A percentile compares a stretch with the other conserved stretches of the same genome.
phyloP scores from a whole-genome alignment of 2,113 vertebrate species.

The Sebastes schlegelii region DNA sequence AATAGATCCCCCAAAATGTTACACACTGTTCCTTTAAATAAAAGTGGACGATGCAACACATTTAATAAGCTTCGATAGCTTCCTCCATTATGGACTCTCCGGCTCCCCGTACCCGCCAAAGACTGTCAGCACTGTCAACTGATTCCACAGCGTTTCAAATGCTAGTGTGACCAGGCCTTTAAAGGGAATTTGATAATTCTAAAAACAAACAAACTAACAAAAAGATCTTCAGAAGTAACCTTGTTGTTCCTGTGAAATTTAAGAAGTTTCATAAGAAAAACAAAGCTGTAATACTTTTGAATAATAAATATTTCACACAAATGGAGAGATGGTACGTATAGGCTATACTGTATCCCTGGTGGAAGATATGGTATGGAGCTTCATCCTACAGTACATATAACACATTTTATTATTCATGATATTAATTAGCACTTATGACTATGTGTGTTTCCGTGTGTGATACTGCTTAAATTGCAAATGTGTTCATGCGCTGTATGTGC shows the following conservation, averaged over 20 bases:
- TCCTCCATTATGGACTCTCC: background rate
- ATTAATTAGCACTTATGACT: conserved; percentile 45
- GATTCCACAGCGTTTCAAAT: background rate
- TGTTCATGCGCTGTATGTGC: background rate
- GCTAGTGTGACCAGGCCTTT: background rate
- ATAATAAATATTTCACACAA: background rate
- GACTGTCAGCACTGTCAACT: background rate
- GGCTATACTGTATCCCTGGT: conserved; percentile 1
- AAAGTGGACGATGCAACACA: background rate
- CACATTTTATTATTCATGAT: conserved; percentile 52
- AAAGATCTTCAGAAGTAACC: background rate
- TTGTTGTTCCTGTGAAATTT: background rate
- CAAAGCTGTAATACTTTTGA: background rate
- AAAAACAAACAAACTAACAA: background rate
- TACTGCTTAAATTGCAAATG: conserved; percentile 12
- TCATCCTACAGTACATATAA: conserved; percentile 24
- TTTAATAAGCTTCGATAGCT: background rate
- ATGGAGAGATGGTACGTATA: background rate
- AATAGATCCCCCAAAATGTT: no score
- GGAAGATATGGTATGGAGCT: background rate
- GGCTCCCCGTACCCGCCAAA: background rate
- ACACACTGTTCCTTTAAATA: background rate
- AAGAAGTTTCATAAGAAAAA: background rate
- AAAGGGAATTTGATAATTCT: background rate
- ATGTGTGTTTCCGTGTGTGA: conserved; percentile 3